Conservation (phyloP, 1,140 invertebrate species). For the Drosophila baimaii region DNA sequence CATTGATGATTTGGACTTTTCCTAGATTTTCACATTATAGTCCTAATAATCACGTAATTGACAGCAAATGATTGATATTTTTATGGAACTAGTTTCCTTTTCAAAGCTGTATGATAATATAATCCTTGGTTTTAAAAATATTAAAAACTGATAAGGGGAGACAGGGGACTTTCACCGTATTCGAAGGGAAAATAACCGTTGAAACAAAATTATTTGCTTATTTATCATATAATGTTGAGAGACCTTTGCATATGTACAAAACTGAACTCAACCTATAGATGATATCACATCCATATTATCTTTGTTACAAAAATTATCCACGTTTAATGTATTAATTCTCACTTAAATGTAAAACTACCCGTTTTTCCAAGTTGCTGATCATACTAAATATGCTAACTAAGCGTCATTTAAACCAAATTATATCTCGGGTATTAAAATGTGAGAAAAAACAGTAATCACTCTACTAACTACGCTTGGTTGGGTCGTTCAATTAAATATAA, state of each 20-base stretch:
- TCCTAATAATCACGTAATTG: slow-evolving; percentile 7
- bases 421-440: background rate
- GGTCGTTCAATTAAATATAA: background rate
- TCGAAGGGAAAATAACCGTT: background rate
- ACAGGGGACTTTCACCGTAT: background rate
- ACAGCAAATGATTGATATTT: slow-evolving; percentile 15
- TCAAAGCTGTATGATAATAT: background rate
- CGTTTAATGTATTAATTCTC: background rate
- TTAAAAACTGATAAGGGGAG: background rate
- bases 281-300: too few species aligned
- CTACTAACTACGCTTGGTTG: background rate
- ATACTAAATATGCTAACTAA: background rate
- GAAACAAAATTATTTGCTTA: background rate
- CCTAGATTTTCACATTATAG: background rate
- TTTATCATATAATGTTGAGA: background rate
- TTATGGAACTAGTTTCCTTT: background rate
- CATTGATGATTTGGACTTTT: slow-evolving; percentile 1
- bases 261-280: background rate
- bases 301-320: background rate
- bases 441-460: background rate
- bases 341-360: background rate
- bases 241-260: too few species aligned
- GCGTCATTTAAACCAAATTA: background rate
- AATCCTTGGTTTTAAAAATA: background rate
- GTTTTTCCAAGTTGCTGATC: background rate